Percentiles rank a stretch among this genome's conserved stretches.
phyloP scores from a whole-genome alignment of 2,888 invertebrate genomes.

The Drosophila anceps region DNA sequence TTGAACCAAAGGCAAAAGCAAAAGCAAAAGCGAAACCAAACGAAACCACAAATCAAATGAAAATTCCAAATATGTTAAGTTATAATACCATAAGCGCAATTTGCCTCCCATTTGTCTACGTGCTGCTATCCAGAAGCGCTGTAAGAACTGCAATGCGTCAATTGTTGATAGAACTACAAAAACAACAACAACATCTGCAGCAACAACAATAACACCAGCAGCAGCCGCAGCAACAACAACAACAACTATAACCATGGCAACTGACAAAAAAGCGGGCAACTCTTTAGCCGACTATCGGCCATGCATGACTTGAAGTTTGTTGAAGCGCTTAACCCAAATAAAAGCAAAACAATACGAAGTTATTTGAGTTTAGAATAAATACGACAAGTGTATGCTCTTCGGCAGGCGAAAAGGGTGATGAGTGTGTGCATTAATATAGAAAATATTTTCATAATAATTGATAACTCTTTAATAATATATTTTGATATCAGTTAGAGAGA shows the following conservation, averaged over 20 bases:
- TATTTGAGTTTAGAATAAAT: background rate
- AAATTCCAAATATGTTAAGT: slow-evolving; percentile 68
- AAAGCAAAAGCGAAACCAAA: slow-evolving; percentile 33
- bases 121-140: slow-evolving; percentile 52
- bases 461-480: too few relatives aligned
- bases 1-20: slow-evolving; percentile 40
- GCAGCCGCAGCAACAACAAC: slow-evolving; percentile 17
- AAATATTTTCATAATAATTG: too few relatives aligned
- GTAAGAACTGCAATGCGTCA: slow-evolving; percentile 51
- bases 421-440: background rate
- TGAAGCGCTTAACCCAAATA: slow-evolving; percentile 79
- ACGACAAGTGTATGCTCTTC: slow-evolving; percentile 15
- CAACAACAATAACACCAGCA: slow-evolving; percentile 9
- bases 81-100: slow-evolving; percentile 29
- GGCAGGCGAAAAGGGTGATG: background rate
- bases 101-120: slow-evolving; percentile 42
- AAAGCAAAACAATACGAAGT: slow-evolving; percentile 27
- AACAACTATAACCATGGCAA: slow-evolving; percentile 25
- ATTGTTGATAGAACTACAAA: slow-evolving; percentile 34
- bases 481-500: too few relatives aligned
- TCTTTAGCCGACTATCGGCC: slow-evolving; percentile 49
- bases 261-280: slow-evolving; percentile 40
- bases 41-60: slow-evolving; percentile 75
- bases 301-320: slow-evolving; percentile 74
- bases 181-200: background rate